Evolutionary conservation across 2,797 vertebrate species (phyloP), one percentile per base, ranked within the genome.

Genomic region (Liparis tanakae): DNA sequence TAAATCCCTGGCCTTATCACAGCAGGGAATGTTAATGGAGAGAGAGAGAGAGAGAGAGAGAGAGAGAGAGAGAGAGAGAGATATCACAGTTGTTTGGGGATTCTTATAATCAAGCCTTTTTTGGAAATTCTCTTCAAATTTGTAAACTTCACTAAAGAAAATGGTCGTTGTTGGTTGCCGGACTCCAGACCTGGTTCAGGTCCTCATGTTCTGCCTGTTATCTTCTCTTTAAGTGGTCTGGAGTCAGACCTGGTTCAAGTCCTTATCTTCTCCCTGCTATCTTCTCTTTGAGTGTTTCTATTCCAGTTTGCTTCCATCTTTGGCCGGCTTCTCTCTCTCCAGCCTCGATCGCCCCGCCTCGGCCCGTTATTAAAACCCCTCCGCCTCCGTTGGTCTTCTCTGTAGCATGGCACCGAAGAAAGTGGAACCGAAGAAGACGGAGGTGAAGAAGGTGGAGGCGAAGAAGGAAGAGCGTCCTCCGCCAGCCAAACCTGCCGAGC

Each of bases 331-430:
- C 46, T n/a, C 8, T n/a, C 46, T 41, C 39, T 41, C 39, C 39
- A 13, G 3, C 39, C 39, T 41, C 39, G 39, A 14, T 62, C 2
- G 1, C 44, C 44, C 73, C 3, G 1, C 51, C 15, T 18, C 62
- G 1, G 1, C 15, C n/a, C 13, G 10, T 3, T 84, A 89, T 89
- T 86, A 87, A 85, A 3, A 0, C 0, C 6, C 0, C 18, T 43
- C 48, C 18, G 8, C 12, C 66, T 63, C n/a, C 0, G 1, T 18
- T 30, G 4, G 6, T 72, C 65, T 25, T 41, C 5, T 50, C 57
- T 30, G 48, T 65, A 54, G 4, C 57, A 95, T 95, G 95, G 91
- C 94, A 13, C 93, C 94, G 0, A 95, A 95, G 88, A 95, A 95
- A 79, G 85, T 95, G 12, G 94, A 95, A 88, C 84, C 91, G 0